A percentile compares a stretch with the other conserved stretches of the same genome.
phyloP scores from a whole-genome alignment of 2,113 vertebrate genomes.

The Grammomys dolichurus region DNA sequence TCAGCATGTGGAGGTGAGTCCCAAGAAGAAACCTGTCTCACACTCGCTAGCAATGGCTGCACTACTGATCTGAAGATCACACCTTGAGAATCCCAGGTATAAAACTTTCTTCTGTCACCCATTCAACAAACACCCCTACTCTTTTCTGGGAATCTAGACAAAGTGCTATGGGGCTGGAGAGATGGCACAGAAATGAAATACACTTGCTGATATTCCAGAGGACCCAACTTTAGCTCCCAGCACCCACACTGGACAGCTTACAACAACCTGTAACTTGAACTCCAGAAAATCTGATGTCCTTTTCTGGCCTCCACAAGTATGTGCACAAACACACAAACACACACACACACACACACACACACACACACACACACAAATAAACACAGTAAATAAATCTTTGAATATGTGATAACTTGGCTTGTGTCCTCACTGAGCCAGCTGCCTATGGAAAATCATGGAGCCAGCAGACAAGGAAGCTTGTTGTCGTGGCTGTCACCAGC shows the following conservation, averaged over 20 bases:
- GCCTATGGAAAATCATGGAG: not conserved
- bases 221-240: not conserved
- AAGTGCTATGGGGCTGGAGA: not conserved
- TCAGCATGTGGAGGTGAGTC: not conserved
- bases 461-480: not conserved
- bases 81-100: not conserved
- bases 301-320: not conserved
- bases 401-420: not conserved
- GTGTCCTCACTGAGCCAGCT: not conserved
- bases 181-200: not conserved
- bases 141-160: not conserved
- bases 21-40: not conserved
- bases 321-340: not conserved
- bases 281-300: not conserved
- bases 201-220: not conserved
- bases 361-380: not conserved
- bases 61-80: not conserved
- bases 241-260: not conserved
- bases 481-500: not conserved
- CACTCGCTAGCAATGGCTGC: not conserved
- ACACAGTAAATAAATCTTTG: not conserved
- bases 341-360: not conserved
- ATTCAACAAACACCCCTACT: not conserved
- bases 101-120: not conserved
- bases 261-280: too few species aligned